Evolutionary conservation across 2,113 vertebrate genomes (phyloP).

Genomic region (Mustela lutreola): DNA sequence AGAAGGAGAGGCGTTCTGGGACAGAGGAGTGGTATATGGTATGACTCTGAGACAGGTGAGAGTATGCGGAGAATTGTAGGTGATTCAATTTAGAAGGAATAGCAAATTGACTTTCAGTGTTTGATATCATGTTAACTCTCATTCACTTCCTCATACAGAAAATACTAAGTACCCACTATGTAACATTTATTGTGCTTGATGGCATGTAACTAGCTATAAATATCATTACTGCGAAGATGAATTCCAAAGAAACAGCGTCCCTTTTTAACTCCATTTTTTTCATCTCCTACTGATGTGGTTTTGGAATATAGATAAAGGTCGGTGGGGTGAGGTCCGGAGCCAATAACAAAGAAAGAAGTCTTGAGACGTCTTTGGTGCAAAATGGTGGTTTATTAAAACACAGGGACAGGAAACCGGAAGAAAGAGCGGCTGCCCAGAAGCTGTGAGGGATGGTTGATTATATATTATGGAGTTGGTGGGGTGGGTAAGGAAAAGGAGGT

Average conservation of each 20-base stretch:
- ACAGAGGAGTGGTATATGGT: neutral
- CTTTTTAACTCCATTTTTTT: neutral
- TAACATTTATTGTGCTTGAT: neutral
- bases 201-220: neutral
- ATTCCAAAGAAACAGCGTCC: neutral
- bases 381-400: no score
- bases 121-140: neutral
- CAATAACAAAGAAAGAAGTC: no score
- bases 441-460: no score
- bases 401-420: no score
- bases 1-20: neutral
- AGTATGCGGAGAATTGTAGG: neutral
- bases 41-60: neutral
- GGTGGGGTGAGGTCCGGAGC: no score
- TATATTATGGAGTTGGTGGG: no score
- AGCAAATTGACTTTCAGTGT: neutral
- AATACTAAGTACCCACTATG: neutral
- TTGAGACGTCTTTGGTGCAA: no score
- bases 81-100: neutral
- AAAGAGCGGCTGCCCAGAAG: no score
- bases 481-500: no score
- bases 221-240: neutral
- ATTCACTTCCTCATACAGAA: neutral
- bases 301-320: no score
- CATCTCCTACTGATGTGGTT: neutral